These are phyloP conservation scores for Drosophila siamana DNA, from an alignment of 2,888 invertebrate species.

Conservation along the genomic window DNA sequence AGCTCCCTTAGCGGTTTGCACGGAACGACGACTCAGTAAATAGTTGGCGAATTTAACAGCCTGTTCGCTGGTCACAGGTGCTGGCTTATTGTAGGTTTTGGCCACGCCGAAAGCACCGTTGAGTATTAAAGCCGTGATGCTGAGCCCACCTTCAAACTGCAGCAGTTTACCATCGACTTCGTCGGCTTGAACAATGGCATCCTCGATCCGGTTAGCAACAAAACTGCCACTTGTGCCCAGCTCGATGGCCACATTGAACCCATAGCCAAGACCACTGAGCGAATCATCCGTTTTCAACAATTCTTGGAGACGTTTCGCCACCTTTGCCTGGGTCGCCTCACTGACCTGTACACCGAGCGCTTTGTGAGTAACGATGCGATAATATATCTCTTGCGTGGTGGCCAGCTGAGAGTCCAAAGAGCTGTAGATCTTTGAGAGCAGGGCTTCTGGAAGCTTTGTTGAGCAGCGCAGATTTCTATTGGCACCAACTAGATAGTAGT, in stretches of 20 bases:
- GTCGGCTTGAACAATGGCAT: conserved; percentile 97
- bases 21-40: conserved; percentile 94
- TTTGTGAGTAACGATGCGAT: conserved; percentile 90
- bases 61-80: conserved; percentile 91
- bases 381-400: conserved; percentile 90
- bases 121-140: conserved; percentile 89
- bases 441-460: conserved; percentile 86
- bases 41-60: conserved; percentile 96
- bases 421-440: conserved; percentile 86
- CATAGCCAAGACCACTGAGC: conserved; percentile 92
- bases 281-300: conserved; percentile 94
- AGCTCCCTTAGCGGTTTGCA: conserved; percentile 94
- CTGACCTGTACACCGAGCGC: conserved; percentile 89
- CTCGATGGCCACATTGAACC: conserved; percentile 92
- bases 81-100: conserved; percentile 88
- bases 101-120: conserved; percentile 88
- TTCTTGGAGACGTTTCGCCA: conserved; percentile 90
- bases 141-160: conserved; percentile 96
- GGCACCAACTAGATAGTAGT: conserved; percentile 89
- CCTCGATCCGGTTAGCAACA: conserved; percentile 92
- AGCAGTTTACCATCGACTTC: conserved; percentile 95
- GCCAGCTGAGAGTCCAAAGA: conserved; percentile 89
- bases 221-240: conserved; percentile 88
- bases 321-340: conserved; percentile 89
- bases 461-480: conserved; percentile 88